These are phyloP conservation scores for Adela reaumurella DNA, from an alignment of 2,888 invertebrate species.

Conservation along the genomic window DNA sequence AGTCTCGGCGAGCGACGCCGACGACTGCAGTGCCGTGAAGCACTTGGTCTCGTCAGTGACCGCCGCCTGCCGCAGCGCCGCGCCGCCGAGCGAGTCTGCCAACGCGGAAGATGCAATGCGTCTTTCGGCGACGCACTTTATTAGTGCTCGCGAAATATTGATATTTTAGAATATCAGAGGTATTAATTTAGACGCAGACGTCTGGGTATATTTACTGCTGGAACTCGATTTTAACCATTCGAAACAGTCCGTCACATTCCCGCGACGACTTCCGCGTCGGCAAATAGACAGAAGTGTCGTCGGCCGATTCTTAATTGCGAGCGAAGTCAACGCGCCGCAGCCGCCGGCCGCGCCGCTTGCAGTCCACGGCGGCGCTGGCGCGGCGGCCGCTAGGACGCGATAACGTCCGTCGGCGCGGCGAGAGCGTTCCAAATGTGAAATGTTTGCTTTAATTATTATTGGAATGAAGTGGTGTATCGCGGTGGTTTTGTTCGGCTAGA, in stretches of 20 bases:
- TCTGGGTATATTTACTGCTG: slow-evolving; percentile 25
- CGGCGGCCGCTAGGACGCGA: no score
- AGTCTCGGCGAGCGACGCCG: no score
- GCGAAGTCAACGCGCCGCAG: slow-evolving; percentile 10
- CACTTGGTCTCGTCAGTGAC: not conserved
- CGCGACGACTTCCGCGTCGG: slow-evolving; percentile 42
- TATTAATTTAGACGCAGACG: slow-evolving; percentile 44
- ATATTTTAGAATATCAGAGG: slow-evolving; percentile 51
- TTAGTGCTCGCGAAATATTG: slow-evolving; percentile 49
- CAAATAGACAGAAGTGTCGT: slow-evolving; percentile 37
- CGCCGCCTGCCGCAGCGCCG: not conserved
- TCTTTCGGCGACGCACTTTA: slow-evolving; percentile 32
- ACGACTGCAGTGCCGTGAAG: not conserved
- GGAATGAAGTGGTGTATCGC: slow-evolving; percentile 55
- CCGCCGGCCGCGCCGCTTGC: not conserved
- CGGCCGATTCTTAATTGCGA: slow-evolving; percentile 52
- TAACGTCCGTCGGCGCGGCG: slow-evolving; percentile 48
- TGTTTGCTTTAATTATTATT: slow-evolving; percentile 58
- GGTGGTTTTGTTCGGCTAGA: slow-evolving; percentile 57
- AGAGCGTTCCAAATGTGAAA: slow-evolving; percentile 47
- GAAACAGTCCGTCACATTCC: slow-evolving; percentile 31
- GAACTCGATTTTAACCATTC: slow-evolving; percentile 30
- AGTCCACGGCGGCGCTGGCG: slow-evolving; percentile 32
- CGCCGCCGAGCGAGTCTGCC: slow-evolving; percentile 22
- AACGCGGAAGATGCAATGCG: slow-evolving; percentile 38